Base-by-base conservation (phyloP, 2,888 invertebrate genomes). In the Lissocephala sabroskyi region DNA sequence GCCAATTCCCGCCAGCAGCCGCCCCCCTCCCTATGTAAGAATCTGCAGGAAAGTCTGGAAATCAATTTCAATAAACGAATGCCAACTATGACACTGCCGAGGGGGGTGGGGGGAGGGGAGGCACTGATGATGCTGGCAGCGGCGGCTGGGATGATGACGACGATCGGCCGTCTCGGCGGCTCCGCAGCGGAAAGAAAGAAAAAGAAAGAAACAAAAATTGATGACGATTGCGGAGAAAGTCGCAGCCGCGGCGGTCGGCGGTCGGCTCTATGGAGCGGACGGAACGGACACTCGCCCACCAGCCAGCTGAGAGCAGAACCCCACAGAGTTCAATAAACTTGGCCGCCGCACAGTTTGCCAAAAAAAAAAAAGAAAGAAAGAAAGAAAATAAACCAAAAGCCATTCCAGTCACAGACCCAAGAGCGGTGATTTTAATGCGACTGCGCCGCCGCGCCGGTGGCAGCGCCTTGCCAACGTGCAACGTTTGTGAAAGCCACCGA, bases 281-380 rank as follows among this genome's bases (percentile, higher is more conserved):
- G 18, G 11, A 18, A 52, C 9, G 14, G 14, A 13, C 33, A 16
- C 14, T 33, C 16, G 14, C n/a, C n/a, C 30, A 11, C 30, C 33
- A 26, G 30, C 42, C 47, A 10, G 40, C 49, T 61, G 56, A 64
- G 61, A 65, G 63, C 65, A 57, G 68, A 60, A n/a, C n/a, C n/a
- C n/a, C n/a, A n/a, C n/a, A n/a, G n/a, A 70, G 80, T 80, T 80
- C 80, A 80, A 79, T 77, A 79, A 80, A 80, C 80, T 78, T 64
- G 51, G 62, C 56, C n/a, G n/a, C n/a, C n/a, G n/a, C n/a, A n/a
- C n/a, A 65, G 64, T 76, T 78, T 78, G 79, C 77, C 73, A 80
- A 80, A 80, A 74, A 62, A 49, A 52, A 59, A 48, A 40, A 52
- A 11, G 29, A 3, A 2, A 30, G 11, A 30, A 30, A 30, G 11